Evolutionary conservation across 1,140 invertebrate species (phyloP).

Genomic region (Drosophila biarmipes): DNA sequence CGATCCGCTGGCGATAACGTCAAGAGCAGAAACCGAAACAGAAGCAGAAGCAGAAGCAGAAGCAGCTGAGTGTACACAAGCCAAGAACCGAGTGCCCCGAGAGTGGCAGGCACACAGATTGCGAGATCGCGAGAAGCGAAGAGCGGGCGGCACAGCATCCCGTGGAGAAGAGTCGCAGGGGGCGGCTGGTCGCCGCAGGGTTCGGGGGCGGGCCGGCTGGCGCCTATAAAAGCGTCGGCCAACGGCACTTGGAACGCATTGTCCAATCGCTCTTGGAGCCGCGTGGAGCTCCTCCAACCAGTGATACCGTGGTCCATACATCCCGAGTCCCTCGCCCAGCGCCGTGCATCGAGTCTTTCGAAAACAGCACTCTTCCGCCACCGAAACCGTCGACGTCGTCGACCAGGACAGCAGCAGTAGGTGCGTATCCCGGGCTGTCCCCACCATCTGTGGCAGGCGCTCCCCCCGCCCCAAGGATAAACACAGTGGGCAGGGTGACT

Average conservation of each 20-base stretch:
- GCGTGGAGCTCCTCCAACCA: constrained; percentile 79
- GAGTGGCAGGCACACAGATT: constrained; percentile 14
- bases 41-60: not conserved
- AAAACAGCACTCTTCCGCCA: constrained; percentile 9
- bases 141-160: constrained; percentile 6
- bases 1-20: constrained; percentile 31
- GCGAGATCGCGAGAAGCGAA: constrained; percentile 1
- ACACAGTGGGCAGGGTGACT: constrained; percentile 40
- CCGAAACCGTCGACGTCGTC: constrained; percentile 44
- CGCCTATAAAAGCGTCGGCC: constrained; percentile 68
- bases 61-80: constrained; percentile 9
- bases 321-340: constrained; percentile 21
- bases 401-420: constrained; percentile 39
- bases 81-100: constrained; percentile 13
- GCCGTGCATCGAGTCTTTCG: constrained; percentile 2
- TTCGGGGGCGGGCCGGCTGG: not conserved
- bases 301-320: constrained; percentile 43
- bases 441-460: not conserved
- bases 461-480: constrained; percentile 33
- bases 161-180: not conserved
- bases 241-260: constrained; percentile 71
- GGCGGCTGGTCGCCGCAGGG: not conserved
- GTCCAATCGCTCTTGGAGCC: constrained; percentile 81
- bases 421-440: constrained; percentile 44
- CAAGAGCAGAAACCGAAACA: constrained; percentile 8